Evolutionary conservation across 2,888 invertebrate species (phyloP).

Genomic region (Apotomis capreana): DNA sequence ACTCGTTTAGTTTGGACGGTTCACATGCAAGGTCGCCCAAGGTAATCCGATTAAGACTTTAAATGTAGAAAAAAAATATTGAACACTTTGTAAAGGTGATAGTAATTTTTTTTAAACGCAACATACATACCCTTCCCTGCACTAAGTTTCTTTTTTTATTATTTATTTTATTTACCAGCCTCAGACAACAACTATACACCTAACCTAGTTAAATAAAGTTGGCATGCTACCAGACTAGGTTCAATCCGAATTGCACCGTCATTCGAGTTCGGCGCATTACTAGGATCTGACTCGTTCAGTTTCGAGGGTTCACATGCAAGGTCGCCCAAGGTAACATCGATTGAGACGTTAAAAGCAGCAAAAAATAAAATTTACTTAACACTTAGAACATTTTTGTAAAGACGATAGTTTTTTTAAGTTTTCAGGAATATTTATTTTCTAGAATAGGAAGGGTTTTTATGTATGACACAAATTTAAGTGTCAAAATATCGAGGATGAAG

Average conservation of each 20-base stretch:
- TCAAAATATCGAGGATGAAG: no score
- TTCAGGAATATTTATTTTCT: no score
- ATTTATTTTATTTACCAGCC: no score
- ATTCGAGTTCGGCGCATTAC: slow-evolving; percentile 4
- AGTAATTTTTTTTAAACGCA: no score
- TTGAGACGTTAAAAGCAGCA: slow-evolving; percentile 11
- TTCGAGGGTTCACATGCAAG: slow-evolving; percentile 24
- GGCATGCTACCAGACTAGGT: not conserved
- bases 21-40: slow-evolving; percentile 26
- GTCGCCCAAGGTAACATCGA: slow-evolving; percentile 25
- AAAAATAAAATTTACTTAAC: not conserved
- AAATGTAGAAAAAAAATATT: not conserved
- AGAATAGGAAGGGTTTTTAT: no score
- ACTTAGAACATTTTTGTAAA: not conserved
- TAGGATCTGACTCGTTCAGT: not conserved
- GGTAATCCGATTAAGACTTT: slow-evolving; percentile 26
- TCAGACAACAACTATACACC: no score
- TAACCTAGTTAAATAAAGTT: no score
- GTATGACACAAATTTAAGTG: no score
- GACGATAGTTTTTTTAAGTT: no score
- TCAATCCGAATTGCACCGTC: not conserved
- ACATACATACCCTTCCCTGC: no score
- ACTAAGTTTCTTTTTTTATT: no score
- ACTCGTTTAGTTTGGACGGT: slow-evolving; percentile 7
- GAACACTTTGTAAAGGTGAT: not conserved